Conservation (phyloP, 2,113 vertebrate genomes). For the Pteruthius melanotis region DNA sequence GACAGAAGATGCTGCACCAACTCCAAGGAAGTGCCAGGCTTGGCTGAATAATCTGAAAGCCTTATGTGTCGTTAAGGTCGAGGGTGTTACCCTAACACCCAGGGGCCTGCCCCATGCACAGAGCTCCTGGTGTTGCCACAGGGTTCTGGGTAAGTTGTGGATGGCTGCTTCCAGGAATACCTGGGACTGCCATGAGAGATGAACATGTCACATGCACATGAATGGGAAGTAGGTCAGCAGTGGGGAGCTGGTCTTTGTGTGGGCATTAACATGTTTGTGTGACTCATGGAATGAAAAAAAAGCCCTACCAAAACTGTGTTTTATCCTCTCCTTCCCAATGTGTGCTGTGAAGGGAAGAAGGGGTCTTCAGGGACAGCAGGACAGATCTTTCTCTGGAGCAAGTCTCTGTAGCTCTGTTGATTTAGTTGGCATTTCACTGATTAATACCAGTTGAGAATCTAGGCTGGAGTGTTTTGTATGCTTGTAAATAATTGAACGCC, state of each 20-base stretch:
- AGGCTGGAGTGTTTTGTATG: slow-evolving; percentile 31
- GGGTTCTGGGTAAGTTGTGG: not conserved
- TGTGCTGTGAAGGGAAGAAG: not conserved
- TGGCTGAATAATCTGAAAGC: not conserved
- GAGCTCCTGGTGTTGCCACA: not conserved
- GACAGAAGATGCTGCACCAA: not conserved
- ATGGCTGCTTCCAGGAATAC: not conserved
- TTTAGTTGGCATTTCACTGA: slow-evolving; percentile 29
- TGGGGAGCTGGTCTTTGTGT: not conserved
- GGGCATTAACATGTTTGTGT: not conserved
- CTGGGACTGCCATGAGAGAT: not conserved
- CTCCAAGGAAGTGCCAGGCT: not conserved
- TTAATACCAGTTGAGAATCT: slow-evolving; percentile 23
- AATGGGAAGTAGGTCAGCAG: slow-evolving; percentile 27
- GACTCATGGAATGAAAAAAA: not conserved
- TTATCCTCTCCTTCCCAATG: not conserved
- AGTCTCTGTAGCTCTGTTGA: not conserved
- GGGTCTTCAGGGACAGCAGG: not conserved
- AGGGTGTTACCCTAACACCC: not conserved
- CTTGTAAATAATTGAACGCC: slow-evolving; percentile 50
- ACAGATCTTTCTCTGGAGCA: not conserved
- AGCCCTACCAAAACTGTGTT: not conserved
- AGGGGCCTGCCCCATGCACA: not conserved
- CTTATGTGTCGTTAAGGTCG: not conserved
- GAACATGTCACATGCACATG: not conserved